phyloP scores from a whole-genome alignment of 2,888 invertebrate genomes.

The Ophion costatus region DNA sequence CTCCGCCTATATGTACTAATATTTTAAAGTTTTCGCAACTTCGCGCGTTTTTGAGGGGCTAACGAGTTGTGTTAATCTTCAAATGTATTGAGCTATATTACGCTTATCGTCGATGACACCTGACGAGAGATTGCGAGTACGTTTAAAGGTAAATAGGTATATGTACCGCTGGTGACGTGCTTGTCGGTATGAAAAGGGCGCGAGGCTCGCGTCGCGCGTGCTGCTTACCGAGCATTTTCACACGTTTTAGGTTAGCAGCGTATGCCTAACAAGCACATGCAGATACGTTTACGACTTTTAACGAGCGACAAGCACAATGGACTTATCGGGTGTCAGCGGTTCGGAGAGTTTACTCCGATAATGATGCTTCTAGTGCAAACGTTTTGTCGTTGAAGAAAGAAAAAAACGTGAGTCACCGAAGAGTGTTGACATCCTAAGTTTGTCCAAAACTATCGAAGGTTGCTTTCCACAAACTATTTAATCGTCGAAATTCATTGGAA shows the following conservation, averaged over 20 bases:
- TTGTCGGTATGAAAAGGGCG: neutral
- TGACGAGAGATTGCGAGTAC: too few species aligned
- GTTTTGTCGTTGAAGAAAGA: neutral
- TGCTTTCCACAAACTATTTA: neutral
- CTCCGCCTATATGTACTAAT: too few species aligned
- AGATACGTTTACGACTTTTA: neutral
- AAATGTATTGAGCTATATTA: too few species aligned
- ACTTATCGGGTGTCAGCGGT: neutral
- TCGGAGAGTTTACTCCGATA: neutral
- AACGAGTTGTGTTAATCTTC: too few species aligned
- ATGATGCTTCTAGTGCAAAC: neutral
- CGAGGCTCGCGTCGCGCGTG: neutral
- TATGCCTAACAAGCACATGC: neutral
- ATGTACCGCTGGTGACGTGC: too few species aligned
- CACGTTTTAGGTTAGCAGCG: neutral
- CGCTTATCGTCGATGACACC: too few species aligned
- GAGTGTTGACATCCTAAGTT: neutral
- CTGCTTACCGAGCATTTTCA: neutral
- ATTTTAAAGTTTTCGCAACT: too few species aligned
- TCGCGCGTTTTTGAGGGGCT: too few species aligned
- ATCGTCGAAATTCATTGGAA: neutral
- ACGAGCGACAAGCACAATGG: neutral
- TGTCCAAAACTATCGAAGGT: neutral
- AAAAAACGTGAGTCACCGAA: neutral
- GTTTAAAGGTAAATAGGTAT: too few species aligned